Percentiles rank a stretch among this genome's conserved stretches.
Conservation (phyloP, 23 tunicate species). For the Corella eumyota region DNA sequence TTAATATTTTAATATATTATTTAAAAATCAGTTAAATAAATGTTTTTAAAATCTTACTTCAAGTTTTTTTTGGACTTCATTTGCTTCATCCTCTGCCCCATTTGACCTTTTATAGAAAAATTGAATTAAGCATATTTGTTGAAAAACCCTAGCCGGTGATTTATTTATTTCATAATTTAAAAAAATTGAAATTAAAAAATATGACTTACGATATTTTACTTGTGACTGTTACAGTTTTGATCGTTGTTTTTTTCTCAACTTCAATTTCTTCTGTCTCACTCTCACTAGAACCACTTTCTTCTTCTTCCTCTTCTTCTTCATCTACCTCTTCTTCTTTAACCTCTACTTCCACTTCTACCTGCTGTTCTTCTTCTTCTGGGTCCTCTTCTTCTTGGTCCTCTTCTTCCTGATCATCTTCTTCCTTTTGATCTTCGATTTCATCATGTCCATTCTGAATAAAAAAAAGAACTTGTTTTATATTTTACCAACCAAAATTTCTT, state of each 20-base stretch:
- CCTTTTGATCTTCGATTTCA: slow-evolving; percentile 14
- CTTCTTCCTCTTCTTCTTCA: slow-evolving; percentile 15
- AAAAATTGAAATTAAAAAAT: too few species aligned
- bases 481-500: neutral
- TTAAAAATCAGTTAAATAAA: too few species aligned
- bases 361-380: neutral
- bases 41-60: slow-evolving; percentile 11
- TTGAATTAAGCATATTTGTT: neutral
- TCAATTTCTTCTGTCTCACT: slow-evolving; percentile 5
- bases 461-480: neutral
- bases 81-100: slow-evolving; percentile 18
- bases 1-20: too few species aligned
- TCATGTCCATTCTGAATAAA: slow-evolving; percentile 29
- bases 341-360: slow-evolving; percentile 10
- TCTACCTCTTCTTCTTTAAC: slow-evolving; percentile 15
- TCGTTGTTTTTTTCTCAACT: slow-evolving; percentile 19
- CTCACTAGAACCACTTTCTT: slow-evolving; percentile 11
- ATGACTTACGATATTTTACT: slow-evolving; percentile 20
- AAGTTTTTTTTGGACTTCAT: slow-evolving; percentile 47
- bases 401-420: slow-evolving; percentile 1
- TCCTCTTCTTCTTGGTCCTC: slow-evolving; percentile 3
- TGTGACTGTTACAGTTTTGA: slow-evolving; percentile 38
- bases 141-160: neutral
- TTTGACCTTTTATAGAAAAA: neutral
- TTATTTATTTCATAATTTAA: too few species aligned